Percentiles rank a stretch among this genome's conserved stretches.
phyloP scores from a whole-genome alignment of 2,888 invertebrate genomes.

The Pachycephus smyrnensis region DNA sequence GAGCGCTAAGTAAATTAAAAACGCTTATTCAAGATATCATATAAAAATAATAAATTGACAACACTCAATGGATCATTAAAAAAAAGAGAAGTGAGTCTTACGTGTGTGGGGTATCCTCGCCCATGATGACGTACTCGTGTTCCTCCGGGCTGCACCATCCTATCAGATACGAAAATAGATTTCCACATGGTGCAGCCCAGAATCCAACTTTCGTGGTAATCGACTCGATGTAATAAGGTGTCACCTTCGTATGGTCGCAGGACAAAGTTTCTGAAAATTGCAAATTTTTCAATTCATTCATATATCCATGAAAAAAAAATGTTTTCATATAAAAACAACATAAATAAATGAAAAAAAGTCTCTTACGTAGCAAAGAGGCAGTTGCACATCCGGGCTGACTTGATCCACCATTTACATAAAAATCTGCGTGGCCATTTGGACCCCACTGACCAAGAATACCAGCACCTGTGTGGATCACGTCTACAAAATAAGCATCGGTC shows the following conservation, averaged over 20 bases:
- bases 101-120: slow-evolving; percentile 84
- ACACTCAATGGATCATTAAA: slow-evolving; percentile 15
- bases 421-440: slow-evolving; percentile 89
- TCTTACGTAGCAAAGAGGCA: slow-evolving; percentile 83
- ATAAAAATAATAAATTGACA: not conserved
- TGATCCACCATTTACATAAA: slow-evolving; percentile 89
- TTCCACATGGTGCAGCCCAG: slow-evolving; percentile 88
- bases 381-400: slow-evolving; percentile 90
- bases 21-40: not conserved
- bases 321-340: not conserved
- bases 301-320: slow-evolving; percentile 2
- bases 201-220: slow-evolving; percentile 84
- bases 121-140: slow-evolving; percentile 86
- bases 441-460: slow-evolving; percentile 92
- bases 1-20: slow-evolving; percentile 72
- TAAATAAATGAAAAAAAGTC: slow-evolving; percentile 12
- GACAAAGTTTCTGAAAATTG: slow-evolving; percentile 80
- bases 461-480: slow-evolving; percentile 86
- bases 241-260: slow-evolving; percentile 91
- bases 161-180: slow-evolving; percentile 84
- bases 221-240: slow-evolving; percentile 91
- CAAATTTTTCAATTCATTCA: not conserved
- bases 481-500: slow-evolving; percentile 85
- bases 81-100: slow-evolving; percentile 65
- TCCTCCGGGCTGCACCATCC: slow-evolving; percentile 87